These are phyloP conservation scores for Caenorhabditis sinica DNA, from an alignment of 2,888 invertebrate species.

Conservation along the genomic window DNA sequence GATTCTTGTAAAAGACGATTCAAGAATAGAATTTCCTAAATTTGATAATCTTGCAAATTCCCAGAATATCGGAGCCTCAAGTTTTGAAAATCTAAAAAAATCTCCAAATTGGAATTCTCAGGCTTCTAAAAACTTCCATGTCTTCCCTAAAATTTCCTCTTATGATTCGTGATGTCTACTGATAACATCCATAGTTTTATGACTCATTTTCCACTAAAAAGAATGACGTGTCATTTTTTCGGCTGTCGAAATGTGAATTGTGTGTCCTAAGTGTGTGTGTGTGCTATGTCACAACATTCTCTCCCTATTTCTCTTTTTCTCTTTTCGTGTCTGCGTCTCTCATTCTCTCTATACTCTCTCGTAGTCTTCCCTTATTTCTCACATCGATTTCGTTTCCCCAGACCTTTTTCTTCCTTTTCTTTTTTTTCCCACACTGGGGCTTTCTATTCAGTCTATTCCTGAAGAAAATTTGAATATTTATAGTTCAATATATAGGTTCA, in stretches of 20 bases:
- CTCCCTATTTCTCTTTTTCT: constrained; percentile 6
- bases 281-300: constrained; percentile 47
- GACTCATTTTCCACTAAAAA: constrained; percentile 1
- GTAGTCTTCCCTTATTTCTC: constrained; percentile 6
- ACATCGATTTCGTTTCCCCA: constrained; percentile 37
- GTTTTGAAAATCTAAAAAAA: neutral
- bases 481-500: neutral
- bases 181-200: neutral
- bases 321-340: constrained; percentile 44
- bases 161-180: neutral
- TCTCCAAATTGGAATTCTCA: neutral
- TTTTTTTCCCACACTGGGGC: neutral
- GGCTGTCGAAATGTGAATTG: constrained; percentile 26
- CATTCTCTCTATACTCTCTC: constrained; percentile 16
- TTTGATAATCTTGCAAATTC: too few relatives aligned
- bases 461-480: neutral
- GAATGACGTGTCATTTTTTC: constrained; percentile 15
- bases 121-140: neutral
- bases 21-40: too few relatives aligned
- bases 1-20: too few relatives aligned
- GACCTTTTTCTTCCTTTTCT: constrained; percentile 11
- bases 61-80: neutral
- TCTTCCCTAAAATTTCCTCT: neutral
- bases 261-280: constrained; percentile 27
- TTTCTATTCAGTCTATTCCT: neutral